Conservation (phyloP, 1,140 invertebrate species). For the Cherax quadricarinatus region DNA sequence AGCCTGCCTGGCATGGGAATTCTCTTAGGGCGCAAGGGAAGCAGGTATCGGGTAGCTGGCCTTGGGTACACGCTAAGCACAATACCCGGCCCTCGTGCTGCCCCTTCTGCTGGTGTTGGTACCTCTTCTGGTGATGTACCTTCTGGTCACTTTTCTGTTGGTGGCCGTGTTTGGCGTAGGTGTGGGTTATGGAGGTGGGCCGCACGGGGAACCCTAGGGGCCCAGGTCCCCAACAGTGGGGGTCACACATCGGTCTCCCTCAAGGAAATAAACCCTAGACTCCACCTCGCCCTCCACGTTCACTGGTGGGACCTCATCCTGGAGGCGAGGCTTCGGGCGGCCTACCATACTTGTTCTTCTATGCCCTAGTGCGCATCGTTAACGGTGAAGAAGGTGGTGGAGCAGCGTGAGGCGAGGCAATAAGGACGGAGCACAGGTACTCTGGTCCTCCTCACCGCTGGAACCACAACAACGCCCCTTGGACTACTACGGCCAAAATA, state of each 20-base stretch:
- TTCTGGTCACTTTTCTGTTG: too few relatives aligned
- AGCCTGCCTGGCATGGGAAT: background rate
- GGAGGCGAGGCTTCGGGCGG: slow-evolving; percentile 40
- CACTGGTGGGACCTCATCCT: slow-evolving; percentile 47
- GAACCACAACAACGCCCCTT: background rate
- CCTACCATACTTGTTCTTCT: slow-evolving; percentile 55
- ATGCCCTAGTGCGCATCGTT: slow-evolving; percentile 30
- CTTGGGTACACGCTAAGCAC: background rate
- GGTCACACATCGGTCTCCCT: slow-evolving; percentile 55
- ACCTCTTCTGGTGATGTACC: background rate
- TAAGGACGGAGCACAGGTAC: slow-evolving; percentile 29
- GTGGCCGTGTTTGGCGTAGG: too few relatives aligned
- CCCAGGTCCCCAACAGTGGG: slow-evolving; percentile 43
- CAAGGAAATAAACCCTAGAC: slow-evolving; percentile 19
- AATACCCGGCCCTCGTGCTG: background rate
- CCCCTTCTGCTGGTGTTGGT: background rate
- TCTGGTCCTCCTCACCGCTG: background rate
- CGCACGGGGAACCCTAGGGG: slow-evolving; percentile 45
- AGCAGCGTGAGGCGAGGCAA: background rate
- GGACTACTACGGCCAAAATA: slow-evolving; percentile 5
- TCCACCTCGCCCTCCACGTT: slow-evolving; percentile 52
- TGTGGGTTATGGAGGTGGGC: slow-evolving; percentile 15
- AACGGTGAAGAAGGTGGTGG: slow-evolving; percentile 22
- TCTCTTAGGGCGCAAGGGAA: slow-evolving; percentile 14
- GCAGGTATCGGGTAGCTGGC: background rate